Conservation (phyloP, 1,140 invertebrate genomes). For the Penaeus vannamei region DNA sequence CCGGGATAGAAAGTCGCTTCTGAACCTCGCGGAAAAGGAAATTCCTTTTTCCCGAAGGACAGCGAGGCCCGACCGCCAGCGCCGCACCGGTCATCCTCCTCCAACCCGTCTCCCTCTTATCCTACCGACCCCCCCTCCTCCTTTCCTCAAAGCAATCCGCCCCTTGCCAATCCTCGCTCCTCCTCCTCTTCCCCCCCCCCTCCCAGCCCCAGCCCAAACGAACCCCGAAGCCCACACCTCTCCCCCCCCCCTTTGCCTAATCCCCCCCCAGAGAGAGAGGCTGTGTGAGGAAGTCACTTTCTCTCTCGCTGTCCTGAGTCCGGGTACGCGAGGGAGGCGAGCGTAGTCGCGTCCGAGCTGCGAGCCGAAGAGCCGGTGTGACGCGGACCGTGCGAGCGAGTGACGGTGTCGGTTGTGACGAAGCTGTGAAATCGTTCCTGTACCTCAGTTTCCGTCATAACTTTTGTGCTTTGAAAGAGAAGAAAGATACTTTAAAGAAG, state of each 20-base stretch:
- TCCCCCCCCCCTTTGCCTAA: not conserved
- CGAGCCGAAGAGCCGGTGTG: no score
- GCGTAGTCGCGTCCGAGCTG: constrained; percentile 1
- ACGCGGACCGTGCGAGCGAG: not conserved
- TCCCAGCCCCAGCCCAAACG: not conserved
- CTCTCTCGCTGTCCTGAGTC: constrained; percentile 42
- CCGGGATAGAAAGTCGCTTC: no score
- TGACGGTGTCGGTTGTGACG: not conserved
- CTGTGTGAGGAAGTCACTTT: not conserved
- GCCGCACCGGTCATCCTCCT: not conserved
- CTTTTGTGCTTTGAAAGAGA: no score
- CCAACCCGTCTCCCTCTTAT: not conserved
- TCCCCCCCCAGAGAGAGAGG: not conserved
- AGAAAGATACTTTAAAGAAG: no score
- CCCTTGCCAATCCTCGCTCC: not conserved
- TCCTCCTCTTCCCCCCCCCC: not conserved
- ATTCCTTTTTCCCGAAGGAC: no score
- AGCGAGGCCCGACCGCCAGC: no score
- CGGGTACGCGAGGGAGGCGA: not conserved
- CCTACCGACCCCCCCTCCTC: not conserved
- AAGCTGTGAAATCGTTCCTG: no score
- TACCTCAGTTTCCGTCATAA: no score
- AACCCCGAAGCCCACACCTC: not conserved
- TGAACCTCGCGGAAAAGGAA: no score
- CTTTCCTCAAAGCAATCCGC: no score